A percentile compares a stretch with the other conserved stretches of the same genome.
These are phyloP conservation scores for Synergus laeviventris DNA, from an alignment of 2,888 invertebrate genomes.

Conservation along the genomic window DNA sequence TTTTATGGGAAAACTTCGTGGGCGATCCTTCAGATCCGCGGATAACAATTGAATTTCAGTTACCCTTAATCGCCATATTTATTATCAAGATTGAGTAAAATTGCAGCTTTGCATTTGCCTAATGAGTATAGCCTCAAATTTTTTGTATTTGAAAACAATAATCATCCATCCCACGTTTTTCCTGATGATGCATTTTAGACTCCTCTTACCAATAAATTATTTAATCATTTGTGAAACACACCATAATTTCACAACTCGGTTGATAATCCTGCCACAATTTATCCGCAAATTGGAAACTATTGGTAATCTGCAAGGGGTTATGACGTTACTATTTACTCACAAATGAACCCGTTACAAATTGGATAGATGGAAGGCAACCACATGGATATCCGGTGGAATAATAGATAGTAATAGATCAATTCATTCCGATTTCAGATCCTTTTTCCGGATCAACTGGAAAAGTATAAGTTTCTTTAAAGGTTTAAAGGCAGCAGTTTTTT, in stretches of 20 bases:
- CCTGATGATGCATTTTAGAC: too few relatives aligned
- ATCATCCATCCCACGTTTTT: background rate
- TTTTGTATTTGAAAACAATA: background rate
- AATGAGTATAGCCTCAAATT: background rate
- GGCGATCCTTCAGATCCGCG: slow-evolving; percentile 27
- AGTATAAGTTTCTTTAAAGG: background rate
- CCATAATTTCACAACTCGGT: slow-evolving; percentile 23
- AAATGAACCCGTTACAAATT: slow-evolving; percentile 4
- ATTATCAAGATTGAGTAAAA: background rate
- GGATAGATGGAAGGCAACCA: background rate
- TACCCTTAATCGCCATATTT: background rate
- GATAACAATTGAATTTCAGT: slow-evolving; percentile 24
- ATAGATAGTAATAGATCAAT: slow-evolving; percentile 10
- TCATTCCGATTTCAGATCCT: background rate
- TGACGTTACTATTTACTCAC: slow-evolving; percentile 11
- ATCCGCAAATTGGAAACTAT: slow-evolving; percentile 30
- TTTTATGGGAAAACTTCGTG: slow-evolving; percentile 11
- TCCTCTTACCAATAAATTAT: too few relatives aligned
- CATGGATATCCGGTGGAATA: background rate
- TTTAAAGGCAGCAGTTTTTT: slow-evolving; percentile 10
- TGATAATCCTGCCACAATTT: slow-evolving; percentile 13
- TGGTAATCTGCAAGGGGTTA: background rate
- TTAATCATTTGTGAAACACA: too few relatives aligned
- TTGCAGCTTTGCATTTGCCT: background rate
- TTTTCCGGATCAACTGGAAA: slow-evolving; percentile 13